These are phyloP conservation scores for Darevskia nairensis DNA, from an alignment of 2,797 vertebrate species.

Conservation along the genomic window DNA sequence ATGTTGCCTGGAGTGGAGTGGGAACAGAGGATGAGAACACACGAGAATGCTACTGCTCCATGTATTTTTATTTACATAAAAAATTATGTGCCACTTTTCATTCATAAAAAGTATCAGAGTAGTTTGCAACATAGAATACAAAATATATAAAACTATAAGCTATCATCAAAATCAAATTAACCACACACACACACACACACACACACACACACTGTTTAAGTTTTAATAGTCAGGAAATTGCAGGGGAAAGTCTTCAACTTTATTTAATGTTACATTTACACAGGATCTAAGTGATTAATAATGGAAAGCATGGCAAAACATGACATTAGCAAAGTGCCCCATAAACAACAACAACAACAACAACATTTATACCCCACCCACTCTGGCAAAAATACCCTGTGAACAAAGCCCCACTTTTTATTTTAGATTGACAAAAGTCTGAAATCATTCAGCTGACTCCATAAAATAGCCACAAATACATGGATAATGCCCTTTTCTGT, in stretches of 20 bases:
- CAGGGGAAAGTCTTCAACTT: no score
- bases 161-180: no score
- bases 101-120: no score
- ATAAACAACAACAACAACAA: no score
- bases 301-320: background rate
- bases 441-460: background rate
- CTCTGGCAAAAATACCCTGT: background rate
- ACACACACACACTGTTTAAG: no score
- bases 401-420: background rate
- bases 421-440: slow-evolving; percentile 26
- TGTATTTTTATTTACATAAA: background rate
- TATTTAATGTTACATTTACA: background rate
- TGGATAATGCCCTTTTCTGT: slow-evolving; percentile 5
- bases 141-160: no score
- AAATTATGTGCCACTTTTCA: no score
- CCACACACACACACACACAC: no score
- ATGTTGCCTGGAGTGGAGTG: background rate
- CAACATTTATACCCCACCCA: no score
- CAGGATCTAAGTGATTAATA: background rate
- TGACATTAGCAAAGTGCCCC: background rate
- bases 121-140: no score
- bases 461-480: background rate
- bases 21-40: background rate
- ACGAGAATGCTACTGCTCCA: background rate
- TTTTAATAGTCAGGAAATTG: no score